Base-by-base conservation (phyloP, 2,797 vertebrate species). In the Melanotaenia trifasciata region DNA sequence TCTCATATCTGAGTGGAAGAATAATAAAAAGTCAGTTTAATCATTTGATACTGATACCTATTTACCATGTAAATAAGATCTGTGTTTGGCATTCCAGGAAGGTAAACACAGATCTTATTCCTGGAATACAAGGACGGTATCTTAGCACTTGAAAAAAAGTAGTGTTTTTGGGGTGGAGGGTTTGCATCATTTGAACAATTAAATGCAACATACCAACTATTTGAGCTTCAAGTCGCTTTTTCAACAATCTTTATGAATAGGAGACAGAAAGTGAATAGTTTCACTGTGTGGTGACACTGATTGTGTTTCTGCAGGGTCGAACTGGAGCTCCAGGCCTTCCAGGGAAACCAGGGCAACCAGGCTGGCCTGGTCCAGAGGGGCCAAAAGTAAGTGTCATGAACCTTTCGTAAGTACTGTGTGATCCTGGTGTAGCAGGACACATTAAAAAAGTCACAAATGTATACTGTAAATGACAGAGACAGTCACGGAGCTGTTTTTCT, bases 241-340 rank as follows among this genome's bases (percentile, higher is more conserved):
- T 6, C 18, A 50, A 13, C 16, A 18, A 45, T 20, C 40, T 43
- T 43, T 1, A 45, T 40, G 16, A 58, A 30, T 11, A 45, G 0
- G 12, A 11, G 28, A 5, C 3, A 54, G 14, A 67, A 53, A 36
- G 47, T 32, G 5, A 5, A n/a, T 35, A 10, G 2, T 58, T 51
- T 59, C 5, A 47, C 20, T n/a, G 8, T 68, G 9, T 35, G 2
- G 3, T 38, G 16, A 35, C 3, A n/a, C 13, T 69, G 26, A 60
- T 26, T 89, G 87, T 92, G 78, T 86, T 8, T 59, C 91, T 93
- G 36, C 90, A 99, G 98, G 98, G 98, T 33, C 97, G 95, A 61
- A 95, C 94, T 35, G 98, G 98, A 64, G 93, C 95, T 78, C 96
- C 96, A 0, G 97, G 98, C 0, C 94, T 96, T 56, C 96, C 96